Evolutionary conservation across 2,113 vertebrate species (phyloP).

Genomic region (Romanogobio albipinnatus): DNA sequence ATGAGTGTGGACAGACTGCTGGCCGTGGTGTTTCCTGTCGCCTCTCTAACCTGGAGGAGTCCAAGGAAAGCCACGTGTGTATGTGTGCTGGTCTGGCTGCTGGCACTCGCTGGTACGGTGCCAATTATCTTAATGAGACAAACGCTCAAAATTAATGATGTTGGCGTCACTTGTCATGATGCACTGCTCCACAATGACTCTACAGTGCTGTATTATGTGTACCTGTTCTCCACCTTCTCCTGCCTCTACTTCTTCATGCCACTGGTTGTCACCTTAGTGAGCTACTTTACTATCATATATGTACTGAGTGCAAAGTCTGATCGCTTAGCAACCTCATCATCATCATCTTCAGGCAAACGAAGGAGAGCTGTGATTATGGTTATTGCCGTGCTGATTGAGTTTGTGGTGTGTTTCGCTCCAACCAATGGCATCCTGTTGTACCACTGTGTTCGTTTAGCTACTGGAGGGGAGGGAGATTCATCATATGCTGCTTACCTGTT

Average conservation of each 20-base stretch:
- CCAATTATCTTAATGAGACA: constrained; percentile 80
- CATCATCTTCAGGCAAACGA: constrained; percentile 70
- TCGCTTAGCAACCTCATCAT: background rate
- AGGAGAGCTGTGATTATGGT: constrained; percentile 84
- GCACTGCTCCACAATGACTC: no score
- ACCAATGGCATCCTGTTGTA: constrained; percentile 86
- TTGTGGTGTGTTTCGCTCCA: constrained; percentile 89
- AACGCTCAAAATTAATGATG: no score
- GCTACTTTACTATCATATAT: constrained; percentile 82
- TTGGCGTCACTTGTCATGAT: no score
- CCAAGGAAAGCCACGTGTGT: constrained; percentile 70
- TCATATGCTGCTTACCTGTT: constrained; percentile 87
- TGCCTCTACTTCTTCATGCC: constrained; percentile 87
- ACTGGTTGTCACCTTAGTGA: constrained; percentile 78
- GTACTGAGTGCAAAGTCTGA: constrained; percentile 71
- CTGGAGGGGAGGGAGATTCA: constrained; percentile 61
- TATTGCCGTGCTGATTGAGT: constrained; percentile 82
- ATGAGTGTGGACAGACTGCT: constrained; percentile 90
- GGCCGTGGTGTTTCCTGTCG: constrained; percentile 88
- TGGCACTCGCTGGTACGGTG: constrained; percentile 78
- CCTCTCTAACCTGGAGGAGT: constrained; percentile 86
- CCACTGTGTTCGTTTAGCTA: constrained; percentile 81
- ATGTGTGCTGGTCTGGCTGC: constrained; percentile 83
- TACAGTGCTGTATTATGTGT: constrained; percentile 63
- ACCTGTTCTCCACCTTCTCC: constrained; percentile 86